phyloP scores from a whole-genome alignment of 2,888 invertebrate species.

The Idaea aversata region DNA sequence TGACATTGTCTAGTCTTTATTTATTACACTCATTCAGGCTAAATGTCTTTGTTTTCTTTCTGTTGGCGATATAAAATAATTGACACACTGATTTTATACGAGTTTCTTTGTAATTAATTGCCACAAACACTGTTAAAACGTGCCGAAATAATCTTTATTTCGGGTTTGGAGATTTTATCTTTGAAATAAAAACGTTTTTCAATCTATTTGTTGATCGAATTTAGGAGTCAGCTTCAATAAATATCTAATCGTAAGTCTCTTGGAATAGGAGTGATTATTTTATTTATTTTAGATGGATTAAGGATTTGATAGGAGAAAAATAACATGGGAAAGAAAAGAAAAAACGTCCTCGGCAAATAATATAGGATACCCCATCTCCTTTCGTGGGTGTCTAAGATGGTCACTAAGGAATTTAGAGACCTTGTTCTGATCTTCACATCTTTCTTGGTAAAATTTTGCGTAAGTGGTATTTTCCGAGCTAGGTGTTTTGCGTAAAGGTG shows the following conservation, averaged over 20 bases:
- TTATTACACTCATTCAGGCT: not conserved
- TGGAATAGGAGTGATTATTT: not conserved
- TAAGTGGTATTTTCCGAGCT: too few species aligned
- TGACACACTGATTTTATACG: not conserved
- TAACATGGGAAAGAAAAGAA: too few species aligned
- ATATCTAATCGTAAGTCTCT: not conserved
- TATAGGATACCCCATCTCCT: too few species aligned
- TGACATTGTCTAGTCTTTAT: not conserved
- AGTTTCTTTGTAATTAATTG: not conserved
- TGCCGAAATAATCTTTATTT: conserved; percentile 1
- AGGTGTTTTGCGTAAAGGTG: too few species aligned
- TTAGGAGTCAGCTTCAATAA: not conserved
- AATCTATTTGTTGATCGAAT: not conserved
- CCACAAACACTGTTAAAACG: not conserved
- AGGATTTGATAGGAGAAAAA: not conserved
- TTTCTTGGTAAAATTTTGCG: too few species aligned
- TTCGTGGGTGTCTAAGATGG: too few species aligned
- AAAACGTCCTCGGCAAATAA: too few species aligned
- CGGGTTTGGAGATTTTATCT: not conserved
- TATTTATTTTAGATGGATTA: not conserved
- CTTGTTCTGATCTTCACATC: too few species aligned
- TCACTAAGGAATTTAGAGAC: too few species aligned
- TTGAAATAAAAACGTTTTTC: not conserved
- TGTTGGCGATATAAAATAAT: not conserved
- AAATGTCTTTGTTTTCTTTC: conserved; percentile 1